These are phyloP conservation scores for Ridgeia piscesae DNA, from an alignment of 1,140 invertebrate species.

Conservation along the genomic window DNA sequence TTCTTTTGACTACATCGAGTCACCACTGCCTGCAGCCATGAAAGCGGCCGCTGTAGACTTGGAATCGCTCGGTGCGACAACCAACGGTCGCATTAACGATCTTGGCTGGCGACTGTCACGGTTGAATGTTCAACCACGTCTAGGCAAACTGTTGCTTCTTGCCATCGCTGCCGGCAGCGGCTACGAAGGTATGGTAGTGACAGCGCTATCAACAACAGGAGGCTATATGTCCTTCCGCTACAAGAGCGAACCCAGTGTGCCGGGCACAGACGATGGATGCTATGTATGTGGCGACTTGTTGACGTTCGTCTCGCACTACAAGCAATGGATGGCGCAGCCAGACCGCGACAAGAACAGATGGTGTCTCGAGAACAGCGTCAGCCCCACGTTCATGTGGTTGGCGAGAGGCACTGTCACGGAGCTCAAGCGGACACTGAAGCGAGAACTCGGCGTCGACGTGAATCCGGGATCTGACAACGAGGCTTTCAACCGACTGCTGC, in stretches of 20 bases:
- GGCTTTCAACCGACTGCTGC: neutral
- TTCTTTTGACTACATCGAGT: neutral
- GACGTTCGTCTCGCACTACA: neutral
- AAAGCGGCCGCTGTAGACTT: neutral
- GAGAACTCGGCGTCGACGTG: neutral
- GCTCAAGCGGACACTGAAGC: neutral
- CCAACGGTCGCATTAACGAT: conserved; percentile 1
- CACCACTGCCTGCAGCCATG: neutral
- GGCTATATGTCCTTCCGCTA: neutral
- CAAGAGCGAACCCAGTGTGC: no score
- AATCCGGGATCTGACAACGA: neutral
- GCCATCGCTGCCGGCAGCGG: neutral
- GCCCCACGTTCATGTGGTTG: neutral
- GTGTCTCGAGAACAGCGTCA: conserved; percentile 2
- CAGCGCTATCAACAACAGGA: neutral
- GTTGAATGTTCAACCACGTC: neutral
- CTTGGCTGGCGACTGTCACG: neutral
- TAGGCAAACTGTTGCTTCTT: neutral
- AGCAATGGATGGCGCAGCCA: neutral
- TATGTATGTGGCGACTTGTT: neutral
- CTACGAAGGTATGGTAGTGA: neutral
- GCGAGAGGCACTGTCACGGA: neutral
- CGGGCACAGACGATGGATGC: no score
- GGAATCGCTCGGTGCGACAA: neutral
- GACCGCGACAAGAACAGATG: neutral